These are phyloP conservation scores for Danio choprae DNA, from an alignment of 2,797 vertebrate genomes.

Conservation along the genomic window DNA sequence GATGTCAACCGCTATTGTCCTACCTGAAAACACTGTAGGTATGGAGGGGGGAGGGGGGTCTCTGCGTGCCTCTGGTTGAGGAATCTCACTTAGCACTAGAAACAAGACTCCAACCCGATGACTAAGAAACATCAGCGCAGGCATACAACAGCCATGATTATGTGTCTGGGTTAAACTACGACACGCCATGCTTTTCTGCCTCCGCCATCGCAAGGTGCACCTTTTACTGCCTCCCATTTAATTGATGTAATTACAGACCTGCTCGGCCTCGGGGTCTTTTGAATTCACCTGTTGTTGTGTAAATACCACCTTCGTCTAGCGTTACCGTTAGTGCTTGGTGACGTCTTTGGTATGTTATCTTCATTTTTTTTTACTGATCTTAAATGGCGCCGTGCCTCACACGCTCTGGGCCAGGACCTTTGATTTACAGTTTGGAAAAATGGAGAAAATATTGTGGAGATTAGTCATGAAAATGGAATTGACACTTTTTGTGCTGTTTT, in stretches of 20 bases:
- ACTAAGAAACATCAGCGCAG: conserved; percentile 9
- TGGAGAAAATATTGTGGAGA: not conserved
- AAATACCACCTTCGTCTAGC: conserved; percentile 16
- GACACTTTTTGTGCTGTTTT: not conserved
- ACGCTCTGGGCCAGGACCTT: not conserved
- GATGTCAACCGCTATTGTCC: conserved; percentile 45
- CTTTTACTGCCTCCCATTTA: conserved; percentile 64
- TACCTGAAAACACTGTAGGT: conserved; percentile 46
- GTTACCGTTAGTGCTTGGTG: conserved; percentile 6
- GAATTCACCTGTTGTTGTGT: conserved; percentile 29
- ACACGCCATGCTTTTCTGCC: conserved; percentile 60
- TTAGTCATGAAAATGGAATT: not conserved
- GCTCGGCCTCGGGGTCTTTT: conserved; percentile 14
- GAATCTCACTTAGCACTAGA: conserved; percentile 59
- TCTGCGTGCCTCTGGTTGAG: conserved; percentile 14
- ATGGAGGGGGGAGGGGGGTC: conserved; percentile 38
- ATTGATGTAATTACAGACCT: conserved; percentile 40
- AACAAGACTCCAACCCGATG: conserved; percentile 59
- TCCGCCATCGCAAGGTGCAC: conserved; percentile 67
- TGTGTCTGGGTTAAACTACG: conserved; percentile 8
- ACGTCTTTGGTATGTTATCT: conserved; percentile 26
- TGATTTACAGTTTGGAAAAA: not conserved
- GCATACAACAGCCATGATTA: conserved; percentile 2
- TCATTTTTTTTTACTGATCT: not conserved
- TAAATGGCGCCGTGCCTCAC: not conserved